Evolutionary conservation across 2,888 invertebrate genomes (phyloP), one percentile per base, ranked within the genome.

Genomic region (Glyphotaelius pellucidus): DNA sequence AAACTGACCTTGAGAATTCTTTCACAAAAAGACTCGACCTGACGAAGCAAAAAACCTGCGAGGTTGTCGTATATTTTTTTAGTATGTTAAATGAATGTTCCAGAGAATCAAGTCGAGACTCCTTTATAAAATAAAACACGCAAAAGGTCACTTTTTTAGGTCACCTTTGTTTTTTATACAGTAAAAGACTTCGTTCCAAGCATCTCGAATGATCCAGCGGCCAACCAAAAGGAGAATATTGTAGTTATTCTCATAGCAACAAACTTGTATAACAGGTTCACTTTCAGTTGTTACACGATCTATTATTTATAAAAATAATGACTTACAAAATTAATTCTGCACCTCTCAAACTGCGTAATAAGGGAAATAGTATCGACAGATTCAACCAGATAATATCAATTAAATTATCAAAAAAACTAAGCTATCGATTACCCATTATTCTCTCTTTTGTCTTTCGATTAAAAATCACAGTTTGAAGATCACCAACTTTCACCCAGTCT

Each of bases 231-330:
- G 38, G 47, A 86, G 15, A 42, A 42, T 86, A 86, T 86, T n/a
- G n/a, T 25, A 42, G 35, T 47, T 47, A 15, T 86, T 42, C 86
- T 47, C 86, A n/a, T 42, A 25, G 86, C 86, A 86, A 42, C 42
- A 42, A 86, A 86, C 86, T 86, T 35, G 86, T 47, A 30, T 38
- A 86, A 86, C 86, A 86, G 86, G 86, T 86, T 86, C 47, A 86
- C 86, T 86, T 86, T 86, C 86, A 42, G 86, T 86, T 86, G 38
- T 85, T 38, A 35, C 85, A 32, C 85, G 81, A 32, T 31, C 5
- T 31, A 81, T 32, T 81, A 81, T 81, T 81, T 31, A 81, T 81
- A 14, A 67, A 67, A 67, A 67, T 9, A 67, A n/a, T 67, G 67
- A n/a, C 9, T 67, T 67, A n/a, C 25, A 67, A 11, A 67, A 4